phyloP scores from a whole-genome alignment of 2,888 invertebrate genomes.

The Ptilodon capucinus region DNA sequence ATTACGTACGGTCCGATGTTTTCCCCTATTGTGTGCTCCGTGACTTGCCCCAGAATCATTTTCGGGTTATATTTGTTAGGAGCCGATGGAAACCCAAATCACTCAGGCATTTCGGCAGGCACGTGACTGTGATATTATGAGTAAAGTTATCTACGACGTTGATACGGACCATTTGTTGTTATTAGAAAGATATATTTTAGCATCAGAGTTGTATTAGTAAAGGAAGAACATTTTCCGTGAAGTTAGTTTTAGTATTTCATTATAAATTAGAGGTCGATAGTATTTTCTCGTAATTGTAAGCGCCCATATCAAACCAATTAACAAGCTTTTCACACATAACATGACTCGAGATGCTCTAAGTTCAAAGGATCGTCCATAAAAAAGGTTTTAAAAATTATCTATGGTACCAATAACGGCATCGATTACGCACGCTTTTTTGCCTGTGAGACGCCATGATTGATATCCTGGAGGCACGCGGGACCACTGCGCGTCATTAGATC shows the following conservation, averaged over 20 bases:
- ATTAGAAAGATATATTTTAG: background rate
- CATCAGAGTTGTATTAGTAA: too few relatives aligned
- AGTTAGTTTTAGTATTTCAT: too few relatives aligned
- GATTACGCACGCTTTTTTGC: slow-evolving; percentile 30
- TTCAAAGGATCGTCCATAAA: background rate
- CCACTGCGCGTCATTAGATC: slow-evolving; percentile 45
- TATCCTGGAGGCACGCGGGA: slow-evolving; percentile 45
- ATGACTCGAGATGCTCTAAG: background rate
- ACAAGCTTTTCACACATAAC: too few relatives aligned
- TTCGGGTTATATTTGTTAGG: background rate
- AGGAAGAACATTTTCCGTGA: too few relatives aligned
- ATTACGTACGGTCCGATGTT: slow-evolving; percentile 22
- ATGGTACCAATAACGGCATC: slow-evolving; percentile 23
- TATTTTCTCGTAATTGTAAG: too few relatives aligned
- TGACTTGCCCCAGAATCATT: slow-evolving; percentile 16
- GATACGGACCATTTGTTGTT: background rate
- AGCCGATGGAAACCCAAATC: background rate
- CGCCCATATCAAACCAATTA: too few relatives aligned
- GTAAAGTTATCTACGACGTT: background rate
- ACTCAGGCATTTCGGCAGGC: background rate
- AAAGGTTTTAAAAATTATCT: slow-evolving; percentile 11
- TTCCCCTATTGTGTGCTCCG: slow-evolving; percentile 15
- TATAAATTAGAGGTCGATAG: too few relatives aligned
- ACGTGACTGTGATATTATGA: background rate
- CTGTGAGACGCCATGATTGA: slow-evolving; percentile 34